Base-by-base conservation (phyloP, 2,888 invertebrate species). In the Allacma fusca region DNA sequence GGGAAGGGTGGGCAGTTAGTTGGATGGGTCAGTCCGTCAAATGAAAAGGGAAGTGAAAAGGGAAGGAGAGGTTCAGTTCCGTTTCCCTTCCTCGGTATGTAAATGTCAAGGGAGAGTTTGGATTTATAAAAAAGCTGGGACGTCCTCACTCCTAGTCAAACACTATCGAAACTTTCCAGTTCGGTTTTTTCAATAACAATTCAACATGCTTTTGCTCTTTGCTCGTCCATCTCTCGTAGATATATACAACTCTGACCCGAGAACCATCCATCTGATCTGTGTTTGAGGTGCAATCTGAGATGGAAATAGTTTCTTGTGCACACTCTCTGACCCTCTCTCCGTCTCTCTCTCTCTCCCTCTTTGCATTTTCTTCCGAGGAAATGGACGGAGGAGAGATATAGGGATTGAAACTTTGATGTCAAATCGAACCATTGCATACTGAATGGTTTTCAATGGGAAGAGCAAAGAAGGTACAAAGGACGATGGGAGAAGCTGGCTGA, bases 161-260 rank as follows among this genome's bases (percentile, higher is more conserved):
- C 5, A 50, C 2, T 5, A 50, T 44, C 74, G 76, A 68, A 78
- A 79, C 68, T 79, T 76, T 73, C 79, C 73, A 73, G 24, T 34
- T 44, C 29, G 44, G 75, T 73, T 77, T 79, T 79, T 79, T 77
- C 76, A 68, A 62, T 62, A 62, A 26, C 62, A 23, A 62, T 62
- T 26, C 71, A 76, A 82, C 82, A 82, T 79, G 82, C 78, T 81
- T 81, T 82, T 82, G 82, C 82, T 82, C 82, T 82, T 82, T 82
- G 78, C 76, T 75, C 78, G 19, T 26, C 50, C 50, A 50, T 50
- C 50, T 50, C 19, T 16, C 2, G 16, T n/a, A 65, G 64, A 44
- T 76, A 72, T 43, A 76, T 62, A 71, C 64, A 70, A 59, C 71
- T 50, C 28, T 76, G 76, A 76, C 76, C 76, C 71, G 44, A 62